Percentiles rank a stretch among this genome's conserved stretches.
Evolutionary conservation across 2,113 vertebrate genomes (phyloP).

Genomic region (Phrynosoma platyrhinos): DNA sequence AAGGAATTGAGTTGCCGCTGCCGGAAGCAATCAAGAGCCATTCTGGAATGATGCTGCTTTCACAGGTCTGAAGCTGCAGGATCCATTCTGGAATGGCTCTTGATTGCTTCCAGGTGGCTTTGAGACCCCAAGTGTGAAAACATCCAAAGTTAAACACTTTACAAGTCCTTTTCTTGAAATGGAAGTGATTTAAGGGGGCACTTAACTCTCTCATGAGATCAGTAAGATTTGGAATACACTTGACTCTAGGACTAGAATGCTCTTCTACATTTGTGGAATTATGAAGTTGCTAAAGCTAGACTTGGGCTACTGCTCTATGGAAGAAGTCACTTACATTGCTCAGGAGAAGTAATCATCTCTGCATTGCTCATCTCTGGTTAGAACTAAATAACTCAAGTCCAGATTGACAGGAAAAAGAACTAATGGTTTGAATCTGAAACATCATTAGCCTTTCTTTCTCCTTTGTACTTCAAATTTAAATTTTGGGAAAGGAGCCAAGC

Average conservation of each 20-base stretch:
- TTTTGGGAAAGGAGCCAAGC: background rate
- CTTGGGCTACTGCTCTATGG: background rate
- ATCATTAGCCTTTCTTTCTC: background rate
- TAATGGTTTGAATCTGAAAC: background rate
- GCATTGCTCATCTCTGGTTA: background rate
- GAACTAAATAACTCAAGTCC: conserved; percentile 19
- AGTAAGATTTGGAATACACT: background rate
- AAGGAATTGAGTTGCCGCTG: no score
- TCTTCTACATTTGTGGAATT: background rate
- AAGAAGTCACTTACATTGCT: background rate
- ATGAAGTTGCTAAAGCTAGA: background rate
- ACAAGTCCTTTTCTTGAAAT: background rate
- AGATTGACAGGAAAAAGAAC: conserved; percentile 16
- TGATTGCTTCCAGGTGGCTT: no score
- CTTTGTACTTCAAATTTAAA: background rate
- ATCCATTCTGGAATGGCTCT: no score
- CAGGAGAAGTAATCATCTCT: background rate
- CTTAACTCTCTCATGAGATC: background rate
- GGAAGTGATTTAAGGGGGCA: background rate
- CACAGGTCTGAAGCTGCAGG: no score
- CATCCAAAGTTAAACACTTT: background rate
- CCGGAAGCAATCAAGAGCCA: no score
- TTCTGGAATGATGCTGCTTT: no score
- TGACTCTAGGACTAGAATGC: background rate
- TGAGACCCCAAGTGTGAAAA: no score